A percentile compares a stretch with the other conserved stretches of the same genome.
Evolutionary conservation across 1,140 invertebrate species (phyloP).

Genomic region (Drosophila sucinea): DNA sequence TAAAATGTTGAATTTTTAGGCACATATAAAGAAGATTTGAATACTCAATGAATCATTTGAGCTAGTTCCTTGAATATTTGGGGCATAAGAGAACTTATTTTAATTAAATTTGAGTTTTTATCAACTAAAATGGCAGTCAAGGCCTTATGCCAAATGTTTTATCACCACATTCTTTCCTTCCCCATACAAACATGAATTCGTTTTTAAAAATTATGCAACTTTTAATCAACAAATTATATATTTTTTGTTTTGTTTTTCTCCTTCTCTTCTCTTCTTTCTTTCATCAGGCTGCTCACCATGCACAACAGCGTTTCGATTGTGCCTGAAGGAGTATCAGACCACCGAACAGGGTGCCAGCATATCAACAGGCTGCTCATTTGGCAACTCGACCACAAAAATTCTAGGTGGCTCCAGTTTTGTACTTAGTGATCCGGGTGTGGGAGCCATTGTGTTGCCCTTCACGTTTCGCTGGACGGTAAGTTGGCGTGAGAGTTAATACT

Average conservation of each 20-base stretch:
- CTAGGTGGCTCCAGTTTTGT: conserved; percentile 95
- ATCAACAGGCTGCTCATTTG: conserved; percentile 93
- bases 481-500: conserved; percentile 45
- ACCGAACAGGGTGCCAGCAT: conserved; percentile 84
- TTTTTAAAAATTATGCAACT: conserved; percentile 40
- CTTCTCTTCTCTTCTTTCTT: conserved; percentile 2
- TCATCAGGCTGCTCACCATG: conserved; percentile 85
- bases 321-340: conserved; percentile 96
- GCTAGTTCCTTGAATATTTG: too few species aligned
- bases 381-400: conserved; percentile 92
- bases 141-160: conserved; percentile 11
- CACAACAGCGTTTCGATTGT: conserved; percentile 93
- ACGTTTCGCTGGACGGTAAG: conserved; percentile 96
- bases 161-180: conserved; percentile 37
- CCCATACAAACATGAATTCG: not conserved
- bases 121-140: conserved; percentile 38
- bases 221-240: conserved; percentile 8
- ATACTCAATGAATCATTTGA: too few species aligned
- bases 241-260: not conserved
- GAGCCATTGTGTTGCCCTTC: conserved; percentile 92
- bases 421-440: conserved; percentile 89
- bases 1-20: too few species aligned
- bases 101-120: not conserved
- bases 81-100: not conserved
- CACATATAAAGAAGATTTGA: too few species aligned